Evolutionary conservation across 2,888 invertebrate genomes (phyloP).

Genomic region (Parnassius smintheus): DNA sequence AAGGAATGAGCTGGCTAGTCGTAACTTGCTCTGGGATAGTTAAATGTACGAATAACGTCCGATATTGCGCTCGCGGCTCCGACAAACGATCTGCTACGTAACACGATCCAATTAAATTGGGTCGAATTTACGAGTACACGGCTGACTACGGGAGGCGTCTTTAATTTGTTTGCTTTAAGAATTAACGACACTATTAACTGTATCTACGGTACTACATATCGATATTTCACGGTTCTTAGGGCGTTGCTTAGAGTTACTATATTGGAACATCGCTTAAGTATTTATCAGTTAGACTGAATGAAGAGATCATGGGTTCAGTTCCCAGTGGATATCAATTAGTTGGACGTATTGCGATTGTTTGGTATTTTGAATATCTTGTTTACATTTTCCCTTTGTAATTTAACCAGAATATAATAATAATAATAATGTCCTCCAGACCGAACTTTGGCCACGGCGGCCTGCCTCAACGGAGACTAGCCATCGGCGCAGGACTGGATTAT

Average conservation of each 20-base stretch:
- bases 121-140: slow-evolving; percentile 59
- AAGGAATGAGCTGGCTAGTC: slow-evolving; percentile 45
- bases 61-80: slow-evolving; percentile 60
- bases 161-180: slow-evolving; percentile 48
- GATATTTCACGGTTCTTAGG: slow-evolving; percentile 24
- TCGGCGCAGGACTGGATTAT: no score
- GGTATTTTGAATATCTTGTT: no score
- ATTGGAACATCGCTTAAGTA: no score
- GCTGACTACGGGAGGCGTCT: slow-evolving; percentile 48
- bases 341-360: no score
- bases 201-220: slow-evolving; percentile 20
- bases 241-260: background rate
- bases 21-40: slow-evolving; percentile 63
- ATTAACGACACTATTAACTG: slow-evolving; percentile 38
- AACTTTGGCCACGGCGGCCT: no score
- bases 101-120: slow-evolving; percentile 70
- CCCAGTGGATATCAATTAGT: no score
- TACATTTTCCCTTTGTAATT: no score
- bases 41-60: slow-evolving; percentile 62
- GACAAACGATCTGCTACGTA: slow-evolving; percentile 60
- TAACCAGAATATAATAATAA: no score
- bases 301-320: no score
- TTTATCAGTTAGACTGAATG: no score
- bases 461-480: no score
- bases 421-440: no score